Evolutionary conservation across 2,888 invertebrate genomes (phyloP), one percentile per base, ranked within the genome.

Genomic region (Pammene fasciana): DNA sequence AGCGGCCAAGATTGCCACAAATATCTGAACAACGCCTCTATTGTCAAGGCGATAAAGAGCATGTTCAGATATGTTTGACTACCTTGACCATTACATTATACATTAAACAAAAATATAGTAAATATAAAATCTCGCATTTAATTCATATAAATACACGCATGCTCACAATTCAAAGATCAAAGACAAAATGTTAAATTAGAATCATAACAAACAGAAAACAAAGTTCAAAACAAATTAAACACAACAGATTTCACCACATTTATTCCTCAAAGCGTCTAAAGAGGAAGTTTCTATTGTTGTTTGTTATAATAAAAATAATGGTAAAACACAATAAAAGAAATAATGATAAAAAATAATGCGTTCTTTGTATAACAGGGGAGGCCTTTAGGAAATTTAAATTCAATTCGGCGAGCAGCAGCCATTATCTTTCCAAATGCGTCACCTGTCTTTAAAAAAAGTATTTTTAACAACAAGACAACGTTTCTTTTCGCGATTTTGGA

Each of bases 271-370:
- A 74, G 72, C 65, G 70, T 64, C 70, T 68, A 77, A 77, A 73
- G 71, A 74, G 76, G 78, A 78, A 78, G 70, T 78, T 75, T 67
- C 79, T 78, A 80, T 82, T 81, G 78, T 81, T 79, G 75, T 73
- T 71, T 75, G 82, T 82, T 81, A 81, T 82, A 85, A 85, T 82
- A 84, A 86, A 85, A 83, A 84, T 84, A 84, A 85, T 83, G 66
- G 46, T 59, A 50, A 66, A 50, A 82, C 61, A 18, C 48, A 83
- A 84, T 83, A 85, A 86, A 84, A 84, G 80, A 83, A 84, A 85
- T 84, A 85, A 85, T 83, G 77, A 85, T 84, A 86, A 85, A 85
- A 83, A 83, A 84, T 84, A 85, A 87, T 81, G 79, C 72, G 72
- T 75, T 76, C 79, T 82, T 82, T 82, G 80, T 64, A 61, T 46